Base-by-base conservation (phyloP, 1,140 invertebrate genomes). In the Luehdorfia chinensis region DNA sequence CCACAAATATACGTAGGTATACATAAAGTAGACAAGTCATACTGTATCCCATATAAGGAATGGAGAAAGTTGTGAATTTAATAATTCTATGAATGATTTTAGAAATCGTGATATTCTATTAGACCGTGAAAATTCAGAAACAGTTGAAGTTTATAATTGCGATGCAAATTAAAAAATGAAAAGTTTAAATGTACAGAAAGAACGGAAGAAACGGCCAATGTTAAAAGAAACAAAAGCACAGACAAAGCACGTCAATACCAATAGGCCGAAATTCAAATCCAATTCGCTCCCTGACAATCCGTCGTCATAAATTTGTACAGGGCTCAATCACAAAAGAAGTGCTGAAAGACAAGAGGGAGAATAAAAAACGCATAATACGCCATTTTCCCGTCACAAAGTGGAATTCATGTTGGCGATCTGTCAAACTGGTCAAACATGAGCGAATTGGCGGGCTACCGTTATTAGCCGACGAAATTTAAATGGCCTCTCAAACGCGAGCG, bases 361-460 rank as follows among this genome's bases (percentile, higher is more conserved):
- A 79, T 72, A 66, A 83, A 85, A 79, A 83, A 78, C 53, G 67
- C 69, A 78, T 78, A 83, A 75, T 80, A 79, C 75, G 73, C 64
- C 71, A 83, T 79, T 81, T 79, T 72, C 65, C 68, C 71, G 65
- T 78, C 76, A 69, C 67, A 77, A 84, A 83, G 76, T 71, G 67
- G 73, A 70, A 70, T 75, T 66, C 75, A 75, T 69, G 75, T 77
- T 66, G 73, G 65, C 76, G 63, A 83, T 83, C 76, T 85, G 81
- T 85, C 81, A 83, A 83, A 83, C 78, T 80, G 81, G 72, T 75
- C 78, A 85, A 84, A 85, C 75, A 83, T 67, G 62, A 63, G 60
- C 59, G 70, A 69, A 71, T 75, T 66, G 70, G 66, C 72, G 72
- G 70, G 59, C 64, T 63, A 66, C 71, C 68, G 59, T 67, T 78